Base-by-base conservation (phyloP, 1,140 invertebrate genomes). In the Trichomalopsis sarcophagae region DNA sequence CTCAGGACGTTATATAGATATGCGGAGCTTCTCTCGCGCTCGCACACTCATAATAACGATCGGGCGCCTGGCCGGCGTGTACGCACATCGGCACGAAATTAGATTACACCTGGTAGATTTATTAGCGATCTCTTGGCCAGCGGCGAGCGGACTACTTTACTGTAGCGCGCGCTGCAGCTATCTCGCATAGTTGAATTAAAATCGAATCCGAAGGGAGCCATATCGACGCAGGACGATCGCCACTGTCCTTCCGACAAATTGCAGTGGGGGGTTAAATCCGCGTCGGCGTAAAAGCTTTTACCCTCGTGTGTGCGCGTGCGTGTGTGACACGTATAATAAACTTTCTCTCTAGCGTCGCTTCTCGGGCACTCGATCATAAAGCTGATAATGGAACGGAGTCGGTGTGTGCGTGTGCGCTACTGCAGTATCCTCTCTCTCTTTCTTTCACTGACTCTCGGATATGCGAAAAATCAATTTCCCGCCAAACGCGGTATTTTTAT, bases 51-150 rank as follows among this genome's bases (percentile, higher is more conserved):
- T 36, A 36, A 55, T 55, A 62, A 62, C 55, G 21, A 62, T 62
- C 33, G 33, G 27, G 27, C 55, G 17, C n/a, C 21, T n/a, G 17
- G 55, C 21, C 55, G 21, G 21, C 55, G 55, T 62, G 5, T 62
- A 62, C 55, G 14, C 55, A 62, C 17, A 62, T 62, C 55, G 55
- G 21, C 6, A 10, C n/a, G n/a, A 81, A 81, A 81, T 81, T 71
- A 81, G 68, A 81, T 81, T 81, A 74, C 36, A n/a, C 27, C 17
- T 27, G 66, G 81, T 40, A 75, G 73, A 82, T 82, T 55, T 75
- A 82, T 82, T 82, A 82, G 81, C 81, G 71, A 76, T 82, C 71
- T 82, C 81, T 82, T 62, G 78, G 78, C 30, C 27, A 33, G n/a
- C 14, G 6, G 68, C 40, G 40, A 55, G 13, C 3, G 6, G 55